Percentiles rank a stretch among this genome's conserved stretches.
These are phyloP conservation scores for Eurosta solidaginis DNA, from an alignment of 1,140 invertebrate genomes.

Conservation along the genomic window DNA sequence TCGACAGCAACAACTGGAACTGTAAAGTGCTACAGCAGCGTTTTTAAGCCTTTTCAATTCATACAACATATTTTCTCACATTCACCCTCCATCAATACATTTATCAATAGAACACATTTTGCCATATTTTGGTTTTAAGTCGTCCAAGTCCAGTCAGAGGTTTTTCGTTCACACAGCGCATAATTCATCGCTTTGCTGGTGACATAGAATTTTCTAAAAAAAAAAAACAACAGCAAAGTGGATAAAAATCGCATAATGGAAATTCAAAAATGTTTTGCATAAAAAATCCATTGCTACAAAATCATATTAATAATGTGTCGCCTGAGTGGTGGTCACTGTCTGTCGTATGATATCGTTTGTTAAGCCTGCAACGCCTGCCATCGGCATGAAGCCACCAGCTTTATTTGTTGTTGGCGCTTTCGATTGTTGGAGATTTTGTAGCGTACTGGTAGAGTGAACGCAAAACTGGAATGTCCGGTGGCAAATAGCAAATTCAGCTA, in stretches of 20 bases:
- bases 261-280: neutral
- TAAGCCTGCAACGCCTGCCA: neutral
- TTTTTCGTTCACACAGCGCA: neutral
- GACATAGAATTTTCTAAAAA: neutral
- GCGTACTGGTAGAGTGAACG: neutral
- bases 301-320: constrained; percentile 22
- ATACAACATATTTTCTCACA: neutral
- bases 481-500: constrained; percentile 19
- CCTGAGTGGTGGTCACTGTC: constrained; percentile 13
- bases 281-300: neutral
- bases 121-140: constrained; percentile 14
- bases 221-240: no score
- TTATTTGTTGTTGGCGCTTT: neutral
- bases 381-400: neutral
- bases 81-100: neutral
- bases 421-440: neutral
- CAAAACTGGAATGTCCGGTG: neutral
- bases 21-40: neutral
- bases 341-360: constrained; percentile 3
- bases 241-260: constrained; percentile 8
- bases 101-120: no score
- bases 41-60: neutral
- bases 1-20: neutral
- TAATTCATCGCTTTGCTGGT: neutral
- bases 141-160: neutral